Percentiles rank a stretch among this genome's conserved stretches.
Conservation (phyloP, 2,113 vertebrate genomes). For the cat (Felis catus) region F.catus_Fca126_mat1.0 CM031423.1:17849501-17850000, state of each 20-base stretch:
- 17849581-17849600: background rate
- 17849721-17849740: background rate
- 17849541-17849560: constrained; percentile 12
- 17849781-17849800: background rate
- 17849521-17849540: background rate
- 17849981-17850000: background rate
- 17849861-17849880: constrained; percentile 33
- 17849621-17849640: background rate
- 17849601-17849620: background rate
- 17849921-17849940: background rate
- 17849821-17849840: background rate
- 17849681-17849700: background rate
- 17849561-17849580: background rate
- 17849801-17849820: background rate
- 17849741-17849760: background rate
- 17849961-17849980: background rate
- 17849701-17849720: background rate
- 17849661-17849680: too few relatives aligned
- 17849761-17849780: background rate
- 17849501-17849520: constrained; percentile 26
- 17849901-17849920: background rate
- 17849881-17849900: background rate
- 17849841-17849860: background rate
- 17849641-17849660: background rate
- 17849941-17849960: background rate